Conservation (phyloP, 2,113 vertebrate genomes). For the Callocephalon fimbriatum region DNA sequence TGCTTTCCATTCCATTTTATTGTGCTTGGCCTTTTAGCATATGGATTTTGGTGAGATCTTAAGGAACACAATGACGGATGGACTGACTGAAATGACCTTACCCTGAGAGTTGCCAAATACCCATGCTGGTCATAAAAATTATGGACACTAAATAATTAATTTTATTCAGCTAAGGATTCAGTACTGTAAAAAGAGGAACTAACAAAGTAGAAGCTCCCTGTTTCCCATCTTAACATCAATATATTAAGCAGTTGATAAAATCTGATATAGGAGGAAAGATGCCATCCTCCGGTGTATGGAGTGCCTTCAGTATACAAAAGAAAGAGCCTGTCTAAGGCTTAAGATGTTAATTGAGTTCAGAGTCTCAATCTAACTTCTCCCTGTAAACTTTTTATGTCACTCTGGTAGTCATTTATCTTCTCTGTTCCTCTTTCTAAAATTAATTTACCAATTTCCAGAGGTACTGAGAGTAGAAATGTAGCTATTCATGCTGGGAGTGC, state of each 20-base stretch:
- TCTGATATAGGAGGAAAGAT: neutral
- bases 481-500: neutral
- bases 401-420: neutral
- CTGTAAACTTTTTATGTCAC: neutral
- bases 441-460: neutral
- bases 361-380: neutral
- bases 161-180: neutral
- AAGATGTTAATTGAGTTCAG: neutral
- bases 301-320: neutral
- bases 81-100: neutral
- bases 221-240: neutral
- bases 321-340: neutral
- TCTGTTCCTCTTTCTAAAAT: neutral
- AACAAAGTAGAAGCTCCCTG: neutral
- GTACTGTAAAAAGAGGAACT: neutral
- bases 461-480: neutral
- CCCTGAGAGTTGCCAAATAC: neutral
- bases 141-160: neutral
- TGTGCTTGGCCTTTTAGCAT: no score
- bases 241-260: neutral
- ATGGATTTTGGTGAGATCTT: no score
- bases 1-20: no score
- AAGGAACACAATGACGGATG: no score
- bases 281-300: neutral
- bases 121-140: neutral